Evolutionary conservation across 1,140 invertebrate genomes (phyloP), one percentile per base, ranked within the genome.

Genomic region (Thaumatotibia leucotreta): DNA sequence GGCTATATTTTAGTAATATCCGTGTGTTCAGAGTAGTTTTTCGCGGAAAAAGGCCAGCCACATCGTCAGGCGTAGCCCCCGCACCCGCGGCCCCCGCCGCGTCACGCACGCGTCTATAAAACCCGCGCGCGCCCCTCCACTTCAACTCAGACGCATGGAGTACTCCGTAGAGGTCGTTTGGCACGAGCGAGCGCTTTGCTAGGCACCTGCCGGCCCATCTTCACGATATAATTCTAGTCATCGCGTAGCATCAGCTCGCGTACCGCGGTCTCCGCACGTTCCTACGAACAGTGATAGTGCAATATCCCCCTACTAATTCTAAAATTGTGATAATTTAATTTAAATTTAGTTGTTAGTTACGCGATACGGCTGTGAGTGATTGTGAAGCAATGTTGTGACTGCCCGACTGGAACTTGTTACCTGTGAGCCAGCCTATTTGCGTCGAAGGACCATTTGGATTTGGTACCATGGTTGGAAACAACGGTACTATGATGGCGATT

Each of bases 401-500:
- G 85, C 77, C 84, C 77, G 86, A 90, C 77, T 89, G 88, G 83
- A 91, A 91, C 86, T 86, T 79, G 58, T 85, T 84, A 78, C 86
- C 88, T 79, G 86, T 89, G 80, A 88, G 84, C 74, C 85, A 89
- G 66, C 80, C 88, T 84, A 88, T 86, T 89, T 88, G 85, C 79
- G 79, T 86, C 62, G 79, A 80, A 80, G 81, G 70, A 83, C 78
- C 80, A 49, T 86, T 84, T 74, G 65, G 75, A 54, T 86, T 84
- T 74, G 65, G 75, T 72, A 91, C 86, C 74, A 95, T 96, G 95
- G 95, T 96, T 80, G 95, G 95, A 86, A 95, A 93, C 90, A 96
- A 95, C 92, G 95, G 95, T 84, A 96, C 95, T 83, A 94, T 96
- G 93, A 94, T 96, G 89, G 95, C 95, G 79, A 95, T 96, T 82